Conservation (phyloP, 2,797 vertebrate genomes). For the Rachycentron canadum region DNA sequence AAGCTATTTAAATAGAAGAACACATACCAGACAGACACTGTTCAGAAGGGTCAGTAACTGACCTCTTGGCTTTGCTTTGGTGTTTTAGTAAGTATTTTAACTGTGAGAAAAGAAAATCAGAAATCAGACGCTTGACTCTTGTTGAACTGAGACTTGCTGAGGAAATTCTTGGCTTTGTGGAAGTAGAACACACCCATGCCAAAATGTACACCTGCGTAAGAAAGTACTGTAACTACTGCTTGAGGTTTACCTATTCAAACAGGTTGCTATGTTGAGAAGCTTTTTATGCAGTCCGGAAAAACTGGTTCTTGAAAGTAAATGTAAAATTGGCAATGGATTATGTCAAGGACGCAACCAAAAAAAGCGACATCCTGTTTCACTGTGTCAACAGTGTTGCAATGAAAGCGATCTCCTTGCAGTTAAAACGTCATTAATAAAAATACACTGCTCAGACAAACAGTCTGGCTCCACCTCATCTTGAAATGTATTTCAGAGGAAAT, state of each 20-base stretch:
- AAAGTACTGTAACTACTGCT: neutral
- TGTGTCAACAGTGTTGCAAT: constrained; percentile 16
- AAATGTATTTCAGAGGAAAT: constrained; percentile 22
- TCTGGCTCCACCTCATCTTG: constrained; percentile 23
- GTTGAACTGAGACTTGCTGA: constrained; percentile 22
- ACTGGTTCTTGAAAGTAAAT: constrained; percentile 50
- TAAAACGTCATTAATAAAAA: constrained; percentile 15
- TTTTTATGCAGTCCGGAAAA: constrained; percentile 43
- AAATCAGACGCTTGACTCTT: constrained; percentile 27
- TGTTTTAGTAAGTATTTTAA: constrained; percentile 38
- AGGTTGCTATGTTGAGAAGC: constrained; percentile 35
- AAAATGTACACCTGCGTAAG: constrained; percentile 39
- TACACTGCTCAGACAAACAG: constrained; percentile 39
- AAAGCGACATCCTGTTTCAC: constrained; percentile 36
- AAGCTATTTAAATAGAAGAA: constrained; percentile 53
- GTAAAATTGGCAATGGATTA: constrained; percentile 6
- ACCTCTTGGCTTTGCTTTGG: constrained; percentile 39
- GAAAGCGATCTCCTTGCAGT: constrained; percentile 1
- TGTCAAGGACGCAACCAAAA: constrained; percentile 33
- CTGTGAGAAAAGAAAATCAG: constrained; percentile 28
- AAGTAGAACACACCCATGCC: constrained; percentile 17
- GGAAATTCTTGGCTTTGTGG: constrained; percentile 38
- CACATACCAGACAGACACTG: constrained; percentile 67
- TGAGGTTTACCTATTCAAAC: constrained; percentile 33
- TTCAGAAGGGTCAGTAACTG: constrained; percentile 44